Percentiles rank a stretch among this genome's conserved stretches.
Evolutionary conservation across 1,140 invertebrate genomes (phyloP).

Genomic region (Ganaspis sp.): DNA sequence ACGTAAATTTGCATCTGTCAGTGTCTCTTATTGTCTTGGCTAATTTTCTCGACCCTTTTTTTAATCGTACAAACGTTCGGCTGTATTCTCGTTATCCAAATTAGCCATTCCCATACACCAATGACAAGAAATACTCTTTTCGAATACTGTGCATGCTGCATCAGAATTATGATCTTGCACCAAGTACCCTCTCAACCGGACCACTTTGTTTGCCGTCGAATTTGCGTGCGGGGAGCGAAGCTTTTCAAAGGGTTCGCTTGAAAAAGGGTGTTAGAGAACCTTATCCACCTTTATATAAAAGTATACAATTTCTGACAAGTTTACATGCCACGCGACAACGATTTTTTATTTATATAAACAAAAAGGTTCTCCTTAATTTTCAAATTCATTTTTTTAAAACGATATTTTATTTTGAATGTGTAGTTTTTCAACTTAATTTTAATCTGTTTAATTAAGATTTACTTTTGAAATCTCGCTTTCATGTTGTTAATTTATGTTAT

Average conservation of each 20-base stretch:
- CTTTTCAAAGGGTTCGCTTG: slow-evolving; percentile 10
- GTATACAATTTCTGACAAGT: background rate
- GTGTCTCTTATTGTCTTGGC: slow-evolving; percentile 70
- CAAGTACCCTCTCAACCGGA: slow-evolving; percentile 18
- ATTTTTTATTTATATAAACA: too few relatives aligned
- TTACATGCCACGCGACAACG: background rate
- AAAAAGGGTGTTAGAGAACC: slow-evolving; percentile 18
- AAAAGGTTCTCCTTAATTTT: too few relatives aligned
- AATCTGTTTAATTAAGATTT: too few relatives aligned
- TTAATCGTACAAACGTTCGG: slow-evolving; percentile 48
- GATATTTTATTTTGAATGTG: too few relatives aligned
- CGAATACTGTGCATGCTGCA: slow-evolving; percentile 32
- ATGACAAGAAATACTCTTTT: slow-evolving; percentile 41
- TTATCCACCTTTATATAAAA: slow-evolving; percentile 14
- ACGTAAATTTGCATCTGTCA: slow-evolving; percentile 73
- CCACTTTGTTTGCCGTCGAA: slow-evolving; percentile 36
- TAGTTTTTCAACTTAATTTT: too few relatives aligned
- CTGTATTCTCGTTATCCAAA: slow-evolving; percentile 51
- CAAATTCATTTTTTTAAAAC: too few relatives aligned
- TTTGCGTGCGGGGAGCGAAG: slow-evolving; percentile 29
- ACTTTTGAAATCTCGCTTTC: too few relatives aligned
- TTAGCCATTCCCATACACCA: slow-evolving; percentile 72
- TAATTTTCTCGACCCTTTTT: slow-evolving; percentile 68
- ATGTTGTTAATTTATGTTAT: too few relatives aligned
- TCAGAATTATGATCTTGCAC: slow-evolving; percentile 21